Evolutionary conservation across 2,888 invertebrate genomes (phyloP).

Genomic region (Yponomeuta sedellus): DNA sequence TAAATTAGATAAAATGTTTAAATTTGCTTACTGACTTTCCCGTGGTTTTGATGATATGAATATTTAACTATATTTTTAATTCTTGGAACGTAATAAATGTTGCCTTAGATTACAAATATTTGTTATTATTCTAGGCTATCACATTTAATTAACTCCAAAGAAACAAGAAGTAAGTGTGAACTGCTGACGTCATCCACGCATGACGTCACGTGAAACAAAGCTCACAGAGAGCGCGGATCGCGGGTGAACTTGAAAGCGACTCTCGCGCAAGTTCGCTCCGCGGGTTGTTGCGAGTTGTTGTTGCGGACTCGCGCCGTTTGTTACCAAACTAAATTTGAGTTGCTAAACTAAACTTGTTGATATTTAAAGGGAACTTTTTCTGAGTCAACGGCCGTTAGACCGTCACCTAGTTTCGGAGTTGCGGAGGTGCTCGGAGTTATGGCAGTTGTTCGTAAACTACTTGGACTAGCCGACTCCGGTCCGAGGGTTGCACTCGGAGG

Average conservation of each 20-base stretch:
- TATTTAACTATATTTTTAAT: too few species aligned
- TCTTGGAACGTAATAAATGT: too few species aligned
- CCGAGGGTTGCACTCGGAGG: conserved; percentile 68
- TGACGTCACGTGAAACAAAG: conserved; percentile 11
- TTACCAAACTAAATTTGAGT: conserved; percentile 75
- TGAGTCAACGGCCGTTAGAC: conserved; percentile 73
- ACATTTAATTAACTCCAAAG: neutral
- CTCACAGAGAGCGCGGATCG: conserved; percentile 18
- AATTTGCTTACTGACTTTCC: too few species aligned
- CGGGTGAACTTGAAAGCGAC: conserved; percentile 70
- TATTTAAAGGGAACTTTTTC: conserved; percentile 77
- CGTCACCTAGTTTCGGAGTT: conserved; percentile 75
- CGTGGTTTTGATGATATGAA: too few species aligned
- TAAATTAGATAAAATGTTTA: neutral
- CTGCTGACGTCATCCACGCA: neutral
- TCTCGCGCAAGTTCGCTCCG: conserved; percentile 68
- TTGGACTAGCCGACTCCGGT: conserved; percentile 49
- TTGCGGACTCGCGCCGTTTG: conserved; percentile 54
- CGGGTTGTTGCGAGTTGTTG: conserved; percentile 72
- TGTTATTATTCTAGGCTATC: too few species aligned
- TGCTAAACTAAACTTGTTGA: conserved; percentile 74
- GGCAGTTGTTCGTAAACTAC: conserved; percentile 75
- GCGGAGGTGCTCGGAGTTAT: conserved; percentile 59
- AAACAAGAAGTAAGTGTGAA: neutral
- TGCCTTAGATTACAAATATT: too few species aligned